These are phyloP conservation scores for Andinoacara biseriatus DNA, from an alignment of 2,113 vertebrate genomes.

Conservation along the genomic window DNA sequence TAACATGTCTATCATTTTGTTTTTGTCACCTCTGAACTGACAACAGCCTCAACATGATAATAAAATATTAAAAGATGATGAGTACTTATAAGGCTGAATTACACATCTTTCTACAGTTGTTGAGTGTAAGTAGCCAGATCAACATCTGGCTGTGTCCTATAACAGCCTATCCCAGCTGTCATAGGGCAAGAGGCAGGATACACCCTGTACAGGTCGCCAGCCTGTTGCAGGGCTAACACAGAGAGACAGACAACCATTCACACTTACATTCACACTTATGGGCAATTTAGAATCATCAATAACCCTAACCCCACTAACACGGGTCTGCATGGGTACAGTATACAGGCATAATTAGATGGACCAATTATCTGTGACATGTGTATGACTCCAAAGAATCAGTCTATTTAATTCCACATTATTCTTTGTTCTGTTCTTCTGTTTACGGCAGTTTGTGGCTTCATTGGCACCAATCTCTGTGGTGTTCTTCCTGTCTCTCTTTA, in stretches of 20 bases:
- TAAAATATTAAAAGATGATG: not conserved
- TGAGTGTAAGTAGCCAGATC: not conserved
- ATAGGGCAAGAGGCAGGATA: too few species aligned
- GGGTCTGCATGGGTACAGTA: too few species aligned
- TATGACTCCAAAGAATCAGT: not conserved
- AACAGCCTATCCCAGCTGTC: too few species aligned
- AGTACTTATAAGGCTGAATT: not conserved
- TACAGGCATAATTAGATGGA: too few species aligned
- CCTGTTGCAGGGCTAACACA: too few species aligned
- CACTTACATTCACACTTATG: too few species aligned
- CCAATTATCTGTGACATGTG: not conserved
- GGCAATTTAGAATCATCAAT: too few species aligned
- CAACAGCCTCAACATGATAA: not conserved
- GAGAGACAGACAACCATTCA: too few species aligned
- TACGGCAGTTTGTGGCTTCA: not conserved
- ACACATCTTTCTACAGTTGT: not conserved
- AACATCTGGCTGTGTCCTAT: too few species aligned
- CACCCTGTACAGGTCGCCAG: too few species aligned
- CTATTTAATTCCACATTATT: not conserved
- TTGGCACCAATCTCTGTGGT: not conserved
- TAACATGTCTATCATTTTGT: rapidly evolving
- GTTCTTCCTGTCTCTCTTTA: not conserved
- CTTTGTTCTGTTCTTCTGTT: not conserved
- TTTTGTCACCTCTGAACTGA: not conserved
- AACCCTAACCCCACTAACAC: too few species aligned